phyloP scores from a whole-genome alignment of 2,888 invertebrate species.

The Calameuta filiformis region DNA sequence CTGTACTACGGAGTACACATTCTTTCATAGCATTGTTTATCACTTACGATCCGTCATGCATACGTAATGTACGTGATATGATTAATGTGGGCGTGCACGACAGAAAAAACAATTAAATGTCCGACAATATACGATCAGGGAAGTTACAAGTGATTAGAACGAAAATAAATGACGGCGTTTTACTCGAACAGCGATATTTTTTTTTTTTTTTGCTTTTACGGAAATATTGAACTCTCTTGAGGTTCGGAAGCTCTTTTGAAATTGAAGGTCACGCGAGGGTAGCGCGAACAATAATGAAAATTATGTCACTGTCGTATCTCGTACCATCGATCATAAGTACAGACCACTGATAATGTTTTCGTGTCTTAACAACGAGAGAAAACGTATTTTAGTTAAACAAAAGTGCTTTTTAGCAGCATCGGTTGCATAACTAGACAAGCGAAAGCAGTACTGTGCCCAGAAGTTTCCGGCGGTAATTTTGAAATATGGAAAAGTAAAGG shows the following conservation, averaged over 20 bases:
- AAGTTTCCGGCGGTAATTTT: slow-evolving; percentile 22
- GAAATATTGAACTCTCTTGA: neutral
- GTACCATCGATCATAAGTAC: neutral
- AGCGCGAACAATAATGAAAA: neutral
- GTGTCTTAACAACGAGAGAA: slow-evolving; percentile 15
- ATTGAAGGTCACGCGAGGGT: neutral
- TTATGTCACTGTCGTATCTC: no score
- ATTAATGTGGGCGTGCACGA: neutral
- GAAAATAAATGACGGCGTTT: neutral
- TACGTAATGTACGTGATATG: neutral
- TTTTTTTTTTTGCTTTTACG: neutral
- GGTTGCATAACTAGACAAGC: slow-evolving; percentile 14
- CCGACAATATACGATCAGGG: neutral
- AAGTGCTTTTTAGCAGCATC: slow-evolving; percentile 21
- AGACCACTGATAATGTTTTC: slow-evolving; percentile 15
- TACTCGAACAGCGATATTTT: neutral
- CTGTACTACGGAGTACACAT: neutral
- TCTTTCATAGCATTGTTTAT: neutral
- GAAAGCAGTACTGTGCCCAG: slow-evolving; percentile 13
- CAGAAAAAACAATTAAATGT: neutral
- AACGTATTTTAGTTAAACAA: slow-evolving; percentile 13
- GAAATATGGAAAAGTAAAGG: neutral
- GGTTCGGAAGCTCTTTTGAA: neutral
- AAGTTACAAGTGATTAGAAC: neutral
- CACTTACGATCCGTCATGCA: neutral